Percentiles rank a stretch among this genome's conserved stretches.
phyloP scores from a whole-genome alignment of 2,113 vertebrate genomes.

The Grammomys surdaster region DNA sequence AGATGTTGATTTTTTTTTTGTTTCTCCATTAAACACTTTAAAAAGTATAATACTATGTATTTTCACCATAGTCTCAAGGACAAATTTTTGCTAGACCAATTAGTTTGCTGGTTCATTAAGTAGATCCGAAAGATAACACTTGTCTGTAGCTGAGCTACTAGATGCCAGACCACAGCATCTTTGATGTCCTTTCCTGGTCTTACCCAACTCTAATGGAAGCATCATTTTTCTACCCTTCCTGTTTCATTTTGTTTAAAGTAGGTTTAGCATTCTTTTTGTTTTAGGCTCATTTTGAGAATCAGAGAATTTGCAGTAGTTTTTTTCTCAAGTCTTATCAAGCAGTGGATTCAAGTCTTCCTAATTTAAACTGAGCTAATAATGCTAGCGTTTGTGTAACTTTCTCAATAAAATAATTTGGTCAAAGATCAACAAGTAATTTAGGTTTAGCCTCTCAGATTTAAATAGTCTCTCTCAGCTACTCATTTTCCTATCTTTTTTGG shows the following conservation, averaged over 20 bases:
- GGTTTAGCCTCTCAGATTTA: not conserved
- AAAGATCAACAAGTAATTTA: not conserved
- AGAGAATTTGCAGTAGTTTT: not conserved
- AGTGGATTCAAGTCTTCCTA: not conserved
- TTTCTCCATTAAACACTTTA: constrained; percentile 14
- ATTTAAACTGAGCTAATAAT: not conserved
- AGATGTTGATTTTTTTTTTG: constrained; percentile 17
- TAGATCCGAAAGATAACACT: not conserved
- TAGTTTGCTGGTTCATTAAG: not conserved
- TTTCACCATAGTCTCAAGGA: not conserved
- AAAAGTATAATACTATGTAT: not conserved
- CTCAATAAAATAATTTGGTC: not conserved
- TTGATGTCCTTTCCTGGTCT: not conserved
- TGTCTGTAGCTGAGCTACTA: not conserved
- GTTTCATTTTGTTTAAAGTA: not conserved
- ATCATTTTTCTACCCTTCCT: not conserved
- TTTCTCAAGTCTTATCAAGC: not conserved
- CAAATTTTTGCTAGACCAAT: constrained; percentile 15
- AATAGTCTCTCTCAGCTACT: not conserved
- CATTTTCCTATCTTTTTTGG: not conserved
- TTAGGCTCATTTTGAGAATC: not conserved
- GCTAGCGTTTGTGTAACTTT: not conserved
- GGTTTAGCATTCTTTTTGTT: not conserved
- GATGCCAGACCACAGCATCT: not conserved
- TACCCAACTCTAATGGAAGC: not conserved